Percentiles rank a stretch among this genome's conserved stretches.
Evolutionary conservation across 2,113 vertebrate genomes (phyloP).

Genomic region (Cygnus atratus): DNA sequence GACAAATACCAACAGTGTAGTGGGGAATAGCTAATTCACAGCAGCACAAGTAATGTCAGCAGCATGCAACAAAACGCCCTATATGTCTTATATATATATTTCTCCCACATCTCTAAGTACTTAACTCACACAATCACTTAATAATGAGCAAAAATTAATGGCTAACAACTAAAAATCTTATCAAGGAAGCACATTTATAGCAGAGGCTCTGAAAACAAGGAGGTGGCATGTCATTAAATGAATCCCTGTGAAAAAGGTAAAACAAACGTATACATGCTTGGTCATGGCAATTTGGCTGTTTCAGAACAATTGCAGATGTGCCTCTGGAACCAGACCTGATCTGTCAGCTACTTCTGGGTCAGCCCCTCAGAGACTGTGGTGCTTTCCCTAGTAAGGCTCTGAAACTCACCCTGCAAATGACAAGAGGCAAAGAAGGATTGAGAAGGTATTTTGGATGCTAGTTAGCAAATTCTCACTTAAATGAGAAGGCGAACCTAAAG

Average conservation of each 20-base stretch:
- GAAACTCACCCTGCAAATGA: not conserved
- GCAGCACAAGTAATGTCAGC: not conserved
- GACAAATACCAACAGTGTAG: fast-evolving
- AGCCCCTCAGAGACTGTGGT: not conserved
- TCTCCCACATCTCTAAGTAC: not conserved
- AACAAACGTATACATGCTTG: not conserved
- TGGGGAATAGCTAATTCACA: fast-evolving
- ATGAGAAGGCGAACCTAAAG: constrained; percentile 35
- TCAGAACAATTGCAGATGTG: not conserved
- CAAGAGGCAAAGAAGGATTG: constrained; percentile 9
- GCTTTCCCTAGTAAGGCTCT: not conserved
- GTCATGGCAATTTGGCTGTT: not conserved
- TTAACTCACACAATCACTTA: constrained; percentile 27
- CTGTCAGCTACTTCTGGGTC: not conserved
- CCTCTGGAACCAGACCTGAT: not conserved
- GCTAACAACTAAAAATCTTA: constrained; percentile 33
- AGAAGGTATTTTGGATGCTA: constrained; percentile 50
- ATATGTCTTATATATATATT: not conserved
- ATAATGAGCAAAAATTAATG: not conserved
- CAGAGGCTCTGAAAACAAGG: not conserved
- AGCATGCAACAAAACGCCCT: not conserved
- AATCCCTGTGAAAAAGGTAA: not conserved
- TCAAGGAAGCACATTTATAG: constrained; percentile 4
- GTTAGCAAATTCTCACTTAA: constrained; percentile 68
- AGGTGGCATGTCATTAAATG: not conserved